phyloP scores from a whole-genome alignment of 2,888 invertebrate species.

The Myopa tessellatipennis region DNA sequence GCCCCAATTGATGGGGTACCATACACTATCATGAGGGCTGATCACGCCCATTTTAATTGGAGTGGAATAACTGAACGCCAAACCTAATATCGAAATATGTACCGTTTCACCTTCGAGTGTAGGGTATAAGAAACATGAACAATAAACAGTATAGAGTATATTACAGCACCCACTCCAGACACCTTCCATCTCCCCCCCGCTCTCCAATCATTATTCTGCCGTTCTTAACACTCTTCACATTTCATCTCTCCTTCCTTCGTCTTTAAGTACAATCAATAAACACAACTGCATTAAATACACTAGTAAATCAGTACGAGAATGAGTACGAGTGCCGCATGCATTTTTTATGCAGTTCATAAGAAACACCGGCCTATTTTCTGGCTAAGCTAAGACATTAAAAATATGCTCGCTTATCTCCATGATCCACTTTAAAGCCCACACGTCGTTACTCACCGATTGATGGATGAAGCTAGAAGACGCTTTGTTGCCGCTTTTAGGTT shows the following conservation, averaged over 20 bases:
- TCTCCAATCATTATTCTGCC: neutral
- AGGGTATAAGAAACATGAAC: too few species aligned
- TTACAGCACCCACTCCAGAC: too few species aligned
- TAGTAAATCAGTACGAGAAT: neutral
- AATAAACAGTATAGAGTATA: too few species aligned
- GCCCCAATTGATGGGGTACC: too few species aligned
- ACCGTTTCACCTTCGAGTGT: too few species aligned
- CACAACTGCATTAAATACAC: too few species aligned
- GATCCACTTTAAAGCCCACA: neutral
- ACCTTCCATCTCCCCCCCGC: neutral
- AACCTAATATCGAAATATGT: too few species aligned
- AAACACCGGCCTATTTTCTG: neutral
- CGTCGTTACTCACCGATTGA: neutral
- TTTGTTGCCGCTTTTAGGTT: neutral
- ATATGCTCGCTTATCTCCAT: neutral
- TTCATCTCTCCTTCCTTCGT: too few species aligned
- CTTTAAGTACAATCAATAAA: too few species aligned
- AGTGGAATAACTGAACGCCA: too few species aligned
- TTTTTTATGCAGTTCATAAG: neutral
- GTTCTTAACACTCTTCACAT: neutral
- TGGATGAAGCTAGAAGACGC: neutral
- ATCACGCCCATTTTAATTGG: too few species aligned
- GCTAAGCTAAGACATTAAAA: neutral
- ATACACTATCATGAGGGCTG: too few species aligned
- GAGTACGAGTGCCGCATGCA: neutral